Evolutionary conservation across 2,888 invertebrate genomes (phyloP), one percentile per base, ranked within the genome.

Genomic region (Zygogramma bicolorata): DNA sequence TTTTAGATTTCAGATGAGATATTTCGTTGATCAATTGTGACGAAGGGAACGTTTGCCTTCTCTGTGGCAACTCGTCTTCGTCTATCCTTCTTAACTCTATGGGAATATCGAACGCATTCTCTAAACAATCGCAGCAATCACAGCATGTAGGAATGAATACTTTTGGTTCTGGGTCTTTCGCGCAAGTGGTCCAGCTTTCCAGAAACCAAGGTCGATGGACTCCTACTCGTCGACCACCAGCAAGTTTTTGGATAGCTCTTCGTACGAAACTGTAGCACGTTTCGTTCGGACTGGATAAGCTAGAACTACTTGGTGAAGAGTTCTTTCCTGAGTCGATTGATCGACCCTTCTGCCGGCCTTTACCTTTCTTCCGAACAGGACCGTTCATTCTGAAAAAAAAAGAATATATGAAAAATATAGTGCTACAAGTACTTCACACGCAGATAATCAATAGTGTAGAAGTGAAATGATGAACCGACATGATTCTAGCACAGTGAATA

Each of bases 221-320:
- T 6, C 93, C 90, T 65, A 88, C 87, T 29, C 91, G 86, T 74
- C 89, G 88, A n/a, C n/a, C n/a, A 0, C 90, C 94, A 3, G 96
- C 95, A 62, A 96, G 87, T 88, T 95, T 93, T 89, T 96, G 86
- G 62, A 97, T 90, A 10, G 97, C 97, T 82, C 95, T 90, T 59
- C 97, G 90, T 4, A 97, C 96, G 85, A 97, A 97, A 81, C 96
- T 96, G 87, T 97, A 97, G 85, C 97, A 97, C 3, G 96, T 96
- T 88, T 97, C 97, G 84, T 96, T 96, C 3, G 97, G 97, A 75
- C 95, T 96, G 62, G 96, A 96, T 40, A 96, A 90, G 75, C 95
- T 96, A 22, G 96, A 96, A 75, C 95, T 95, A 81, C 95, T 95
- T 20, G 93, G 93, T 0, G 91, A 91, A 15, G 85, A 90, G 86